These are phyloP conservation scores for Fulmarus glacialis DNA, from an alignment of 2,113 vertebrate species.

Conservation along the genomic window DNA sequence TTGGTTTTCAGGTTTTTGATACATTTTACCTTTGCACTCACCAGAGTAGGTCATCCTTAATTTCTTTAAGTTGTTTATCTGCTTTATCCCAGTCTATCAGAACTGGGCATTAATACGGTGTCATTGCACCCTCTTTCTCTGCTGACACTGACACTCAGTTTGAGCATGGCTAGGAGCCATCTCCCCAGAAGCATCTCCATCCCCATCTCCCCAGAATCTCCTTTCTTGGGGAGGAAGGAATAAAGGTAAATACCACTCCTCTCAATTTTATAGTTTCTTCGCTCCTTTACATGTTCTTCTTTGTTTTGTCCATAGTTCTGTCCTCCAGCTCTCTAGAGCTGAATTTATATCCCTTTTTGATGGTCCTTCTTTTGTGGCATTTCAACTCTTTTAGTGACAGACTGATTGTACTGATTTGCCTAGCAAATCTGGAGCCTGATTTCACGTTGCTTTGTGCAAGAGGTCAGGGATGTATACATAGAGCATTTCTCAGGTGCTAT, in stretches of 20 bases:
- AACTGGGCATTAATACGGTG: rapidly evolving
- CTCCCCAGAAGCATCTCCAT: neutral
- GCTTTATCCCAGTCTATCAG: neutral
- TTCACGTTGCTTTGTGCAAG: neutral
- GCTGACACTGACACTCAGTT: neutral
- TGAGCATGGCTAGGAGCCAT: neutral
- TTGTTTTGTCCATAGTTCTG: neutral
- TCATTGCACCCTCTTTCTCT: neutral
- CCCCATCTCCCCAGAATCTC: neutral
- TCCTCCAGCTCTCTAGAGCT: neutral
- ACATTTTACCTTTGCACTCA: neutral
- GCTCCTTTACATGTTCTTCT: neutral
- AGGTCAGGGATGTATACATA: neutral
- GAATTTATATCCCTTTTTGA: neutral
- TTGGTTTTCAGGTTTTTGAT: neutral
- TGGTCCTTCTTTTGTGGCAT: neutral
- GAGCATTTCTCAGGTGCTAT: neutral
- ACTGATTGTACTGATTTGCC: neutral
- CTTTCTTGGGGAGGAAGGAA: neutral
- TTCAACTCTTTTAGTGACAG: neutral
- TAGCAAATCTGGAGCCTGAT: neutral
- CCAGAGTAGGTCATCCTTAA: neutral
- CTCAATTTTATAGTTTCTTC: neutral
- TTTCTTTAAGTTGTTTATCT: neutral
- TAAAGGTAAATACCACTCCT: neutral